phyloP scores from a whole-genome alignment of 2,888 invertebrate genomes.

The Seira sanloemensis region DNA sequence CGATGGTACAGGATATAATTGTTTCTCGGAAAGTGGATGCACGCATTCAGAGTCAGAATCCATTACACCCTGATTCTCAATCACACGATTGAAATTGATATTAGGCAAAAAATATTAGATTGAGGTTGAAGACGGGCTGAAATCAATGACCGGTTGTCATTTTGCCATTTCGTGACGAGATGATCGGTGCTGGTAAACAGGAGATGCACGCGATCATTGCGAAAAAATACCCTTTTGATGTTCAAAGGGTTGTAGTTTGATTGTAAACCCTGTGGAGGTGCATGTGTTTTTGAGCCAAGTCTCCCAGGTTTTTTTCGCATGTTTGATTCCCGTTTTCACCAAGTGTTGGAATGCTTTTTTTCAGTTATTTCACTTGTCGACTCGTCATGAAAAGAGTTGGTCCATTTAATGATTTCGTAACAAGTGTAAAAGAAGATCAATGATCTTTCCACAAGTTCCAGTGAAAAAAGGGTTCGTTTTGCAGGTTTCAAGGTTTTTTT shows the following conservation, averaged over 20 bases:
- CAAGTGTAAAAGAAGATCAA: constrained; percentile 49
- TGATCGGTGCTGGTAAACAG: constrained; percentile 5
- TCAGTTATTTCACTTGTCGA: constrained; percentile 34
- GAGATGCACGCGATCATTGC: constrained; percentile 52
- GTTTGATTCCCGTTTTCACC: constrained; percentile 2
- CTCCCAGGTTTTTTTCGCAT: constrained; percentile 20
- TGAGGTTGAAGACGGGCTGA: constrained; percentile 33
- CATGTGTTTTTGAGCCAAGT: not conserved
- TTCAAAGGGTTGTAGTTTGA: not conserved
- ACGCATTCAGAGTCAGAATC: constrained; percentile 33
- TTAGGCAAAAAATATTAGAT: not conserved
- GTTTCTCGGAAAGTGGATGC: constrained; percentile 38
- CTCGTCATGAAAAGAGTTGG: too few relatives aligned
- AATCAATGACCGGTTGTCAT: constrained; percentile 50
- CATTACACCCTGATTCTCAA: constrained; percentile 28
- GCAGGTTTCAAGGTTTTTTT: too few relatives aligned
- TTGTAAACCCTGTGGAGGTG: not conserved
- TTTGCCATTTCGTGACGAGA: constrained; percentile 16
- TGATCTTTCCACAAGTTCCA: too few relatives aligned
- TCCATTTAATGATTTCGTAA: constrained; percentile 12
- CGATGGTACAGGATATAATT: constrained; percentile 16
- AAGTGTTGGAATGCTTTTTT: not conserved
- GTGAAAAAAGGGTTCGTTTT: too few relatives aligned
- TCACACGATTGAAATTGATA: constrained; percentile 59
- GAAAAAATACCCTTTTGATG: not conserved